Base-by-base conservation (phyloP, 1,140 invertebrate species). In the Drosophila novamexicana region DNA sequence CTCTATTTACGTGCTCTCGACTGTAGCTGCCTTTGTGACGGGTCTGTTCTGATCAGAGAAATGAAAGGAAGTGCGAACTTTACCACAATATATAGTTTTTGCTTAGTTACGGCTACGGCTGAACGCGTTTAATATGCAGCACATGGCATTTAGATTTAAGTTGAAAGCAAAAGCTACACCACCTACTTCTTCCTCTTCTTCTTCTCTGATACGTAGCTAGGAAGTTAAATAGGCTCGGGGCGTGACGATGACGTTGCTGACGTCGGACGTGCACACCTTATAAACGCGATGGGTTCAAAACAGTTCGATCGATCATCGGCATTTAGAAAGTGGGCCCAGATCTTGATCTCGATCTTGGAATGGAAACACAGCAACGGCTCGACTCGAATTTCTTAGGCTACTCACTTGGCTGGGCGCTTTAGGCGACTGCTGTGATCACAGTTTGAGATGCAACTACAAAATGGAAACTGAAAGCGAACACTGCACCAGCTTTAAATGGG, bases 401-500 rank as follows among this genome's bases (percentile, higher is more conserved):
- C 42, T 71, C 66, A 75, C 72, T 54, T 32, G 37, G 14, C 32
- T 49, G 22, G 2, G 0, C 22, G 34, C 37, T 50, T 29, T 32
- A 2, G 6, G 29, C 57, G 61, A 74, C 79, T 65, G 82, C 50
- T 52, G n/a, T n/a, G 67, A 34, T 44, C 56, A 57, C 10, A 50
- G 83, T 64, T 79, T 73, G 18, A 83, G 76, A 86, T 79, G 68
- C 67, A 77, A 86, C 82, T 86, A 64, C 68, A 64, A 39, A 45
- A 58, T 29, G 53, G 57, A 62, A 81, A 69, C 54, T 36, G 53
- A 82, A 80, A 79, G 68, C 67, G 64, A 65, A 77, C 69, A 44
- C 49, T 16, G 34, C 36, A 53, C 29, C 59, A 53, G 63, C 39
- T 72, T 50, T 52, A 37, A 62, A n/a, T 75, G 66, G 50, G 52